Evolutionary conservation across 1,140 invertebrate species (phyloP).

Genomic region (Drosophila bifasciata): DNA sequence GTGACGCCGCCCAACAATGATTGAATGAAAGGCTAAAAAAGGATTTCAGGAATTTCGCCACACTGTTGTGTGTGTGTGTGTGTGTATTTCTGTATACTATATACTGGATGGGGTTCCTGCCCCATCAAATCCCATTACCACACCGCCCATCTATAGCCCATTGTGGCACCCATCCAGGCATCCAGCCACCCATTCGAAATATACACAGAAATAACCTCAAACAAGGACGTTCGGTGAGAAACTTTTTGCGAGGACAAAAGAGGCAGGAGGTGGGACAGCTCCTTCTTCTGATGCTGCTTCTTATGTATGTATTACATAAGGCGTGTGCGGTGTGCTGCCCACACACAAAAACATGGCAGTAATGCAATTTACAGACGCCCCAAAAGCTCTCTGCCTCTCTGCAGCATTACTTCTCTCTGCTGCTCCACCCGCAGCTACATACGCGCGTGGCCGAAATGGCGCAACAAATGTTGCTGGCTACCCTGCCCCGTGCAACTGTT

Average conservation of each 20-base stretch:
- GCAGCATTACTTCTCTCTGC: not conserved
- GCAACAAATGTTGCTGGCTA: conserved; percentile 56
- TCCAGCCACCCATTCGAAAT: conserved; percentile 1
- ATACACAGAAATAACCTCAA: conserved; percentile 79
- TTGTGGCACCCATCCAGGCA: not conserved
- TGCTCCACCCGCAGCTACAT: not conserved
- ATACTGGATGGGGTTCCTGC: not conserved
- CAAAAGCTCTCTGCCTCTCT: conserved; percentile 28
- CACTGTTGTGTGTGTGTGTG: not conserved
- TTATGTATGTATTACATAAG: conserved; percentile 70
- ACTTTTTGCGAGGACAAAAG: conserved; percentile 49
- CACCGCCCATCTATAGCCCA: not conserved
- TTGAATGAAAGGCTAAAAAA: conserved; percentile 78
- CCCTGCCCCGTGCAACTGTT: conserved; percentile 32
- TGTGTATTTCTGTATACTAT: not conserved
- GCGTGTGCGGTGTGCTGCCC: not conserved
- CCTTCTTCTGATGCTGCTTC: conserved; percentile 1
- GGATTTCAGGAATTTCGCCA: conserved; percentile 64
- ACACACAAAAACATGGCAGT: conserved; percentile 47
- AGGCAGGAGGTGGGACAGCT: not conserved
- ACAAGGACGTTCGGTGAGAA: conserved; percentile 76
- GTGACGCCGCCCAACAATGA: conserved; percentile 58
- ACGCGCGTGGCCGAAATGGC: conserved; percentile 10
- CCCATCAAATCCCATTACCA: not conserved
- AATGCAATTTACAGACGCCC: conserved; percentile 74